Conservation (phyloP, 2,888 invertebrate genomes). For the Linyphia triangularis region DNA sequence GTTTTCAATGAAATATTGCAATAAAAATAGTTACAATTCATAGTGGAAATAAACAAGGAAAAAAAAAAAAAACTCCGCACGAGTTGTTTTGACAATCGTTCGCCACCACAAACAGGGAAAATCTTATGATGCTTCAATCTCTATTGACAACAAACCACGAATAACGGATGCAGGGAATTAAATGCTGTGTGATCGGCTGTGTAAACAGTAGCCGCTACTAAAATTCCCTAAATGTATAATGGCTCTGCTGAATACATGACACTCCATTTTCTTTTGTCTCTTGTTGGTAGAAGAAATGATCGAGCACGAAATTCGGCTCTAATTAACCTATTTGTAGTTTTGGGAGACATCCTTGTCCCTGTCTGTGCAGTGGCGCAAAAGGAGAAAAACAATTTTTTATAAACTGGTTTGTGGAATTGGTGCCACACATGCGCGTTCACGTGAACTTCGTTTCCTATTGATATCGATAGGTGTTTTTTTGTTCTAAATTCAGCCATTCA, state of each 20-base stretch:
- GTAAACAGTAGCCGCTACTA: slow-evolving; percentile 12
- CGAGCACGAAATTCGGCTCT: not conserved
- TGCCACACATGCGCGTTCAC: slow-evolving; percentile 27
- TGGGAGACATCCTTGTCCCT: slow-evolving; percentile 47
- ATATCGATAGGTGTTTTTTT: no score
- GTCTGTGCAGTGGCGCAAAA: slow-evolving; percentile 18
- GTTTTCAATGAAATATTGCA: not conserved
- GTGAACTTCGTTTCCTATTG: no score
- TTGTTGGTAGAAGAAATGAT: not conserved
- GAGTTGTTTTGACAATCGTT: not conserved
- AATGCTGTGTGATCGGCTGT: slow-evolving; percentile 6
- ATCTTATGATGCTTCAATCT: not conserved
- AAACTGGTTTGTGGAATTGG: slow-evolving; percentile 32
- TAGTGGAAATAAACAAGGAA: not conserved
- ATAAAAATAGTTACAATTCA: not conserved
- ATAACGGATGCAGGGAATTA: not conserved
- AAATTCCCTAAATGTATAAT: slow-evolving; percentile 6
- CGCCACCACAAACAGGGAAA: slow-evolving; percentile 16
- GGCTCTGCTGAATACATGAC: not conserved
- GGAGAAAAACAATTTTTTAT: slow-evolving; percentile 22
- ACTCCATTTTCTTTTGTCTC: slow-evolving; percentile 17
- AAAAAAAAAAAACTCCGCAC: not conserved
- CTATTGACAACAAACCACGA: not conserved
- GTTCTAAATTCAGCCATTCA: no score
- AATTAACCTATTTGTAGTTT: slow-evolving; percentile 46